Evolutionary conservation across 2,113 vertebrate species (phyloP).

Genomic region (Sisor rabdophorus): DNA sequence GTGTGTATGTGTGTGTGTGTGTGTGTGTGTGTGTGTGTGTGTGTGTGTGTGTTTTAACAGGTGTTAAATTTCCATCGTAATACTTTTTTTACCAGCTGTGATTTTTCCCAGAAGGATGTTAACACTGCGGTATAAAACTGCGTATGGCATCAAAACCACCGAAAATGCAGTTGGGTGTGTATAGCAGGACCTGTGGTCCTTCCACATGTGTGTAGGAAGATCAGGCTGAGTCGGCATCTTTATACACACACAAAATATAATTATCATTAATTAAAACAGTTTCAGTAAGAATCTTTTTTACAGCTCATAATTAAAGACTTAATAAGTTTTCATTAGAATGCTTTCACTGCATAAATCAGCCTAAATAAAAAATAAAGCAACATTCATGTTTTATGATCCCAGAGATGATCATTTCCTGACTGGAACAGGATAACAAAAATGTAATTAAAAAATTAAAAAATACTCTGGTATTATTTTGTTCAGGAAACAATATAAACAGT

Average conservation of each 20-base stretch:
- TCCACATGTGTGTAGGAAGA: slow-evolving; percentile 16
- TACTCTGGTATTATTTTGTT: too few relatives aligned
- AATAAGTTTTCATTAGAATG: neutral
- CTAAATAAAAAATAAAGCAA: neutral
- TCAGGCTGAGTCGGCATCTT: slow-evolving; percentile 14
- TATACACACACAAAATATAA: slow-evolving; percentile 16
- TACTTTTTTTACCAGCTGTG: slow-evolving; percentile 41
- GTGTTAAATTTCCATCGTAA: slow-evolving; percentile 34
- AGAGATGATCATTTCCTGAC: neutral
- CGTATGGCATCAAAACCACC: slow-evolving; percentile 18
- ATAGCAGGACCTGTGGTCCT: neutral
- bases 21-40: too few relatives aligned
- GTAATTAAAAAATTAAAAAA: too few relatives aligned
- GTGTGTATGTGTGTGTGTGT: too few relatives aligned
- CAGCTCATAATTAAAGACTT: neutral
- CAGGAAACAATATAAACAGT: too few relatives aligned
- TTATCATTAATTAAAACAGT: neutral
- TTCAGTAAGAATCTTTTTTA: neutral
- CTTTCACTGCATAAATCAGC: neutral
- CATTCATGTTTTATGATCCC: neutral
- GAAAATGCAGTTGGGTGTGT: too few relatives aligned
- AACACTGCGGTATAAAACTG: slow-evolving; percentile 28
- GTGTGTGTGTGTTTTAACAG: neutral
- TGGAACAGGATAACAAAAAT: neutral
- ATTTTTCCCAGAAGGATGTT: slow-evolving; percentile 23